These are phyloP conservation scores for Zophobas atratus DNA, from an alignment of 1,140 invertebrate genomes.

Conservation along the genomic window DNA sequence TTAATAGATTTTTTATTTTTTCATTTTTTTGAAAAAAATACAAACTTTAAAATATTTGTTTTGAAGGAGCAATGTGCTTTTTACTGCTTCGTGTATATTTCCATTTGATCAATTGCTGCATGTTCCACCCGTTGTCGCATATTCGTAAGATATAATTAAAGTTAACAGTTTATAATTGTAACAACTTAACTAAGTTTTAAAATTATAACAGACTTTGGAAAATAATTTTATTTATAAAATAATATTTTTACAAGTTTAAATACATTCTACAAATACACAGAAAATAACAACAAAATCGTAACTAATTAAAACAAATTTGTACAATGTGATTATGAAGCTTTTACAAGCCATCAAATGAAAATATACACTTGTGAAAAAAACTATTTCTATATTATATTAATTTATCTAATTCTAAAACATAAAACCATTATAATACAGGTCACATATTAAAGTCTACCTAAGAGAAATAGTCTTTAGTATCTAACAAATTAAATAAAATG, in stretches of 20 bases:
- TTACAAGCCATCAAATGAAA: constrained; percentile 56
- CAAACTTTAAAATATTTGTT: constrained; percentile 35
- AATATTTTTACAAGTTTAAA: constrained; percentile 8
- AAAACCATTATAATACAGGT: constrained; percentile 66
- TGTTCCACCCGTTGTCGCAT: background rate
- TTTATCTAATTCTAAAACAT: constrained; percentile 64
- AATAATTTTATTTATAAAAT: constrained; percentile 29
- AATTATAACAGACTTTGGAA: constrained; percentile 1
- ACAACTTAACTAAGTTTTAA: no score
- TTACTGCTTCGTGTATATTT: constrained; percentile 43
- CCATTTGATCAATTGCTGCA: constrained; percentile 26
- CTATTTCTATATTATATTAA: constrained; percentile 61
- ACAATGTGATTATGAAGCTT: constrained; percentile 2
- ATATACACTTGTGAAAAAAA: constrained; percentile 60
- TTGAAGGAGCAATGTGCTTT: constrained; percentile 45
- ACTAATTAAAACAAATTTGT: constrained; percentile 29
- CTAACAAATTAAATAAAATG: constrained; percentile 61
- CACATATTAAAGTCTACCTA: constrained; percentile 62
- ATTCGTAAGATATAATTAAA: background rate
- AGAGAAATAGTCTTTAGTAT: constrained; percentile 61
- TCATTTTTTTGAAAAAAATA: constrained; percentile 44
- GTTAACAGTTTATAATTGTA: background rate
- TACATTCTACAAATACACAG: constrained; percentile 18
- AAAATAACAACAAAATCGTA: constrained; percentile 12
- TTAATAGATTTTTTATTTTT: constrained; percentile 45